Evolutionary conservation across 2,113 vertebrate genomes (phyloP), one percentile per base, ranked within the genome.

Genomic region (Oncorhynchus kisutch): DNA sequence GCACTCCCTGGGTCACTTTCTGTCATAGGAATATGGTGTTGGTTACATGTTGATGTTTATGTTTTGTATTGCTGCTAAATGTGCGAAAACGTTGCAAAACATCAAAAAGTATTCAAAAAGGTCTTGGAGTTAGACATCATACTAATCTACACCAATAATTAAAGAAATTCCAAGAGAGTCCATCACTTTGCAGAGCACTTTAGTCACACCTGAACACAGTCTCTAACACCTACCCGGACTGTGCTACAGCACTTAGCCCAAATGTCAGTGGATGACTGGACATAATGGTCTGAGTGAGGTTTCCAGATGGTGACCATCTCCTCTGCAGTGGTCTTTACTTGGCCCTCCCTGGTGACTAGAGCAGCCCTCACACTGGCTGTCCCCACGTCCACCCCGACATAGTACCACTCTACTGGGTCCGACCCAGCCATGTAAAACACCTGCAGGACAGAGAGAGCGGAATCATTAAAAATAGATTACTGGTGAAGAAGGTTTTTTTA

Each of bases 301-400:
- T 96, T 93, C 97, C 97, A 98, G 16, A 96, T 89, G 45, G 86
- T 87, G 87, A 99, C 93, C 49, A 92, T 87, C n/a, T 95, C 92
- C 9, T 97, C 94, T 4, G 95, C 92, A 0, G 94, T 94, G 67
- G 86, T 89, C 79, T 86, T 78, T 69, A 98, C 81, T 0, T 74
- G 73, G 0, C 97, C 97, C 3, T 64, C 68, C 2, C 79, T 89
- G 0, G 95, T 95, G 65, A 98, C 95, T 80, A 99, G 91, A 0
- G 97, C 97, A 0, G 96, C 97, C 0, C 97, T 94, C 14, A 97
- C 97, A 4, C 97, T 97, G 71, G 91, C 91, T 0, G 96, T 97
- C 51, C 97, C 97, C 78, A 98, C 97, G 0, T 99, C 97, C 73
- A 99, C 91, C 0, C 96, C 97, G 24, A 99, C 89, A 0, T 97